Evolutionary conservation across 1,140 invertebrate genomes (phyloP).

Genomic region (Probaryconus sp.): DNA sequence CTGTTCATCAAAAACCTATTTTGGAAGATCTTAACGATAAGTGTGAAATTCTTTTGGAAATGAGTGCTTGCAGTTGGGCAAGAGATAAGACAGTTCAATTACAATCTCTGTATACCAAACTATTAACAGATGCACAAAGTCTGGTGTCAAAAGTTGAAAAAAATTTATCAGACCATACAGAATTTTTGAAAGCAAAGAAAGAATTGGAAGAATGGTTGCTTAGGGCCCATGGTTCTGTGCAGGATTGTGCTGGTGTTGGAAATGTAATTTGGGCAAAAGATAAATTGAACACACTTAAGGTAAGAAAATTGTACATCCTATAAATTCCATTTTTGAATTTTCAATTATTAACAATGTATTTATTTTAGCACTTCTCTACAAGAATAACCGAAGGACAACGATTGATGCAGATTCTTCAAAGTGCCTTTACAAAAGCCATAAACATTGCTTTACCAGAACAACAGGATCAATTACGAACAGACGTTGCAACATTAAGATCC

Average conservation of each 20-base stretch:
- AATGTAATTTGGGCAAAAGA: constrained; percentile 88
- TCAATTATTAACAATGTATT: too few species aligned
- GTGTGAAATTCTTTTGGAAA: constrained; percentile 91
- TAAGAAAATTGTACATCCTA: too few species aligned
- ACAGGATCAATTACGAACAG: constrained; percentile 86
- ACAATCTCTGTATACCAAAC: constrained; percentile 87
- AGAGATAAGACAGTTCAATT: constrained; percentile 91
- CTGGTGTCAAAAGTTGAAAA: constrained; percentile 91
- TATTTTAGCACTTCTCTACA: constrained; percentile 80
- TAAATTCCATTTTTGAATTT: too few species aligned
- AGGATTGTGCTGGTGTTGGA: constrained; percentile 89
- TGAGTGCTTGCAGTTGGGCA: constrained; percentile 88
- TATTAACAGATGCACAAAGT: constrained; percentile 87
- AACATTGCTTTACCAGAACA: constrained; percentile 88
- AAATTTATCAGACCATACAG: constrained; percentile 91
- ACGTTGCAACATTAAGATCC: constrained; percentile 86
- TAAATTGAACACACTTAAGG: constrained; percentile 88
- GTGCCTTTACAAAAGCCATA: constrained; percentile 90
- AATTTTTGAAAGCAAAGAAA: constrained; percentile 90
- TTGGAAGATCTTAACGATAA: constrained; percentile 91
- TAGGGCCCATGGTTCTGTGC: constrained; percentile 86
- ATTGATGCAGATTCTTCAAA: constrained; percentile 86
- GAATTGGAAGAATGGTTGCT: constrained; percentile 90
- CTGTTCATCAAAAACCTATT: constrained; percentile 85
- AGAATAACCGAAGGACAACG: constrained; percentile 92